phyloP scores from a whole-genome alignment of 2,888 invertebrate genomes.

The Parnassius glacialis region DNA sequence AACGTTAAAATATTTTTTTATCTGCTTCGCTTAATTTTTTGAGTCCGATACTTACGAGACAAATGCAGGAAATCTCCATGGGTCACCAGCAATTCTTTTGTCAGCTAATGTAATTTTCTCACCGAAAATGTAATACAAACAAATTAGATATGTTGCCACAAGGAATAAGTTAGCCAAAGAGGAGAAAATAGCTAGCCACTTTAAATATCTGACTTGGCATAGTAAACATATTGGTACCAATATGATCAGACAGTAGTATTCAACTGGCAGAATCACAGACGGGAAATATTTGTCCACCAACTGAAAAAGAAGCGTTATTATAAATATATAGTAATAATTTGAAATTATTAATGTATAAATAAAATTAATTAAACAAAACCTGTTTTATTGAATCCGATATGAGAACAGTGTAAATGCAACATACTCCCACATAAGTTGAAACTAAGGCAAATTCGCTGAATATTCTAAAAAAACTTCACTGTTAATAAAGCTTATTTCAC shows the following conservation, averaged over 20 bases:
- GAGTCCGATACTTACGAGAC: constrained; percentile 81
- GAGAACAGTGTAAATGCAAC: constrained; percentile 89
- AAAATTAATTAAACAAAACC: constrained; percentile 57
- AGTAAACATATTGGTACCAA: constrained; percentile 61
- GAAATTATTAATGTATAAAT: constrained; percentile 5
- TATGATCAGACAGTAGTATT: constrained; percentile 68
- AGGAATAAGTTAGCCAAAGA: constrained; percentile 92
- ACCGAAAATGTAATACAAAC: constrained; percentile 90
- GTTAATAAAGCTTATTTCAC: too few species aligned
- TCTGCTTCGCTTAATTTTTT: neutral
- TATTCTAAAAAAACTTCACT: constrained; percentile 46
- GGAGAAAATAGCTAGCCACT: constrained; percentile 93
- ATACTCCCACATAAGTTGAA: constrained; percentile 85
- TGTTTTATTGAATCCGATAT: constrained; percentile 85
- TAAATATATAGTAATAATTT: neutral
- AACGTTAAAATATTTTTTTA: neutral
- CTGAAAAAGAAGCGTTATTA: constrained; percentile 49
- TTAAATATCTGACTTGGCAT: constrained; percentile 85
- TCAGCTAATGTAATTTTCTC: constrained; percentile 64
- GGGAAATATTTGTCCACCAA: constrained; percentile 64
- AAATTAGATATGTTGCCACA: constrained; percentile 88
- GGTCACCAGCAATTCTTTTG: constrained; percentile 77
- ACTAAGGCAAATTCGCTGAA: constrained; percentile 83
- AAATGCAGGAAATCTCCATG: constrained; percentile 89
- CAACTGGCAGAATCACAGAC: constrained; percentile 52